phyloP scores from a whole-genome alignment of 2,888 invertebrate species.

The Troides aeacus region DNA sequence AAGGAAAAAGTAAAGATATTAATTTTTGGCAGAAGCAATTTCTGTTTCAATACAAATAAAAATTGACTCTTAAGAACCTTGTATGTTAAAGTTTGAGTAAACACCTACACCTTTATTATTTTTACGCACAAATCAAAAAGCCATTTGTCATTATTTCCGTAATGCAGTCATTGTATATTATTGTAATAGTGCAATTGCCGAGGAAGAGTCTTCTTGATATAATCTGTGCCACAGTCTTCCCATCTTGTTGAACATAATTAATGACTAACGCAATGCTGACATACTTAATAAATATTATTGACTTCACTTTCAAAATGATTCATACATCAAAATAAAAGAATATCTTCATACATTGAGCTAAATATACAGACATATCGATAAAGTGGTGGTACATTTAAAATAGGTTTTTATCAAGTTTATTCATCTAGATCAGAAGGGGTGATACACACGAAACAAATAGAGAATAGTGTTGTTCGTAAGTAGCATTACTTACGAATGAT shows the following conservation, averaged over 20 bases:
- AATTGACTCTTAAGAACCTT: too few relatives aligned
- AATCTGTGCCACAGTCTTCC: conserved; percentile 35
- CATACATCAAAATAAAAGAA: background rate
- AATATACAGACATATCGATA: too few relatives aligned
- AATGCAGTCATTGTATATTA: conserved; percentile 19
- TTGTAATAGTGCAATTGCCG: conserved; percentile 34
- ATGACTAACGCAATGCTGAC: conserved; percentile 40
- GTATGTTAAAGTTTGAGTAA: too few relatives aligned
- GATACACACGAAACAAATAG: too few relatives aligned
- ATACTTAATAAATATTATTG: conserved; percentile 29
- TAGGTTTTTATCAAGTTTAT: too few relatives aligned
- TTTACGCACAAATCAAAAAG: background rate
- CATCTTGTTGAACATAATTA: conserved; percentile 38
- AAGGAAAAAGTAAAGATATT: too few relatives aligned
- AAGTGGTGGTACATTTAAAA: too few relatives aligned
- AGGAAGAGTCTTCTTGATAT: conserved; percentile 37
- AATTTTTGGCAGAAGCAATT: too few relatives aligned
- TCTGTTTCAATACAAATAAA: too few relatives aligned
- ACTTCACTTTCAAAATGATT: background rate
- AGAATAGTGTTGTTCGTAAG: too few relatives aligned
- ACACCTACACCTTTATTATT: too few relatives aligned
- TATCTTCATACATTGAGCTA: background rate
- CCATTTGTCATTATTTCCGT: conserved; percentile 12
- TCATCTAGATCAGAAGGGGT: too few relatives aligned
- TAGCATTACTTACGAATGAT: background rate